These are phyloP conservation scores for Drosophila vallismaia DNA, from an alignment of 2,888 invertebrate species.

Conservation along the genomic window DNA sequence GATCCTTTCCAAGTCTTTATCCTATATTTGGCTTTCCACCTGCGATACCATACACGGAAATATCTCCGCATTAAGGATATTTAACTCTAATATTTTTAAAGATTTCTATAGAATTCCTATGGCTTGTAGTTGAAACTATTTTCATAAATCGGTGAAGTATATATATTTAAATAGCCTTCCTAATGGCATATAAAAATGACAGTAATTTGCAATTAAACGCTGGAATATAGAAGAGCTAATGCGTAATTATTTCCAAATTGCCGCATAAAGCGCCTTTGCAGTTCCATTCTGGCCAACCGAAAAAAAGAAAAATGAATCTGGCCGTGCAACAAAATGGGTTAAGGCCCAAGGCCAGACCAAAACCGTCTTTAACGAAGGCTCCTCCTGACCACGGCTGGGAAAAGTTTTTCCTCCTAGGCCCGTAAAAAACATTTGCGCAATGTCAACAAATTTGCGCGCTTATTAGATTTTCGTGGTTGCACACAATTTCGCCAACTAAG, in stretches of 20 bases:
- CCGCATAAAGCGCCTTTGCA: conserved; percentile 23
- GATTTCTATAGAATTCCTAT: too few relatives aligned
- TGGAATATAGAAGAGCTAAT: neutral
- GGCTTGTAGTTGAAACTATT: too few relatives aligned
- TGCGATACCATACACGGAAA: too few relatives aligned
- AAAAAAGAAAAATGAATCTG: conserved; percentile 9
- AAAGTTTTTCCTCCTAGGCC: conserved; percentile 55
- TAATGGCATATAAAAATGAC: neutral
- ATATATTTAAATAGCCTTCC: neutral
- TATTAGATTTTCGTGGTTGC: conserved; percentile 79
- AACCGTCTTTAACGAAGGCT: conserved; percentile 36
- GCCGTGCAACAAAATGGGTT: conserved; percentile 35
- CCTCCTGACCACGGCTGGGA: conserved; percentile 1
- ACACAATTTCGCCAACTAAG: conserved; percentile 80
- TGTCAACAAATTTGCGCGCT: conserved; percentile 79
- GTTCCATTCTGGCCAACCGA: conserved; percentile 2
- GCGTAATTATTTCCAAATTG: conserved; percentile 30
- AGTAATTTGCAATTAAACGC: neutral
- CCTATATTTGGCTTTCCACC: too few relatives aligned
- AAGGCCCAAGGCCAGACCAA: conserved; percentile 33
- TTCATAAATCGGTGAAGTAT: too few relatives aligned
- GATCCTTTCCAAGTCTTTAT: too few relatives aligned
- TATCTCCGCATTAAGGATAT: too few relatives aligned
- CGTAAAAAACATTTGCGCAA: conserved; percentile 79
- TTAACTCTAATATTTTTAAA: too few relatives aligned